phyloP scores from a whole-genome alignment of 2,888 invertebrate species.

The Xestia rhomboidea region DNA sequence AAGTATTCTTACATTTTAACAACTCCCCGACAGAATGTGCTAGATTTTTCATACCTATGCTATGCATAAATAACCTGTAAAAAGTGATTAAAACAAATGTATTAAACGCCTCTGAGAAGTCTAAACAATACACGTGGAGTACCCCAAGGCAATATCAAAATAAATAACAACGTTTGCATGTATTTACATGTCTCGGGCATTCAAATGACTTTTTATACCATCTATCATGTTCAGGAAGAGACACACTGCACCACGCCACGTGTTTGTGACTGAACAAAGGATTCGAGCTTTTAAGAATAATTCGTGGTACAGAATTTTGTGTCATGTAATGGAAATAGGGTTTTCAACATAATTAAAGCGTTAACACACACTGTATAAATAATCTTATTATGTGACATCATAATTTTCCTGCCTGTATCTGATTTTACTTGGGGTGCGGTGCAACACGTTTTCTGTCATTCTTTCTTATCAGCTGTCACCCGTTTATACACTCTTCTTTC shows the following conservation, averaged over 20 bases:
- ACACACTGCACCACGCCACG: background rate
- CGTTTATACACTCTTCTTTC: background rate
- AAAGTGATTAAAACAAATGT: constrained; percentile 9
- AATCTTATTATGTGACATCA: background rate
- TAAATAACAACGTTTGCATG: constrained; percentile 7
- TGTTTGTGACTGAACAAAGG: background rate
- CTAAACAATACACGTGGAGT: constrained; percentile 15
- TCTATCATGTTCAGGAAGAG: background rate
- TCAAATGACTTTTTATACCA: background rate
- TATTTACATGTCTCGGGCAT: background rate
- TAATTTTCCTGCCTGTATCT: background rate
- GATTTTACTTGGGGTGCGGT: background rate
- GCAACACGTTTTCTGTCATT: background rate
- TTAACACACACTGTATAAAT: background rate
- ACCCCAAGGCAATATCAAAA: constrained; percentile 24
- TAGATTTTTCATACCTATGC: constrained; percentile 9
- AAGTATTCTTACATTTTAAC: background rate
- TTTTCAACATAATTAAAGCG: background rate
- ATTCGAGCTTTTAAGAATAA: background rate
- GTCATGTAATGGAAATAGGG: background rate
- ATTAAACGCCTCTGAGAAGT: constrained; percentile 19
- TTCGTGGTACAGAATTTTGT: background rate
- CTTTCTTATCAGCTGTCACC: background rate
- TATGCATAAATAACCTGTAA: background rate
- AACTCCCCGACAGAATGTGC: background rate